Evolutionary conservation across 2,113 vertebrate genomes (phyloP).

Genomic region (Plecotus auritus): DNA sequence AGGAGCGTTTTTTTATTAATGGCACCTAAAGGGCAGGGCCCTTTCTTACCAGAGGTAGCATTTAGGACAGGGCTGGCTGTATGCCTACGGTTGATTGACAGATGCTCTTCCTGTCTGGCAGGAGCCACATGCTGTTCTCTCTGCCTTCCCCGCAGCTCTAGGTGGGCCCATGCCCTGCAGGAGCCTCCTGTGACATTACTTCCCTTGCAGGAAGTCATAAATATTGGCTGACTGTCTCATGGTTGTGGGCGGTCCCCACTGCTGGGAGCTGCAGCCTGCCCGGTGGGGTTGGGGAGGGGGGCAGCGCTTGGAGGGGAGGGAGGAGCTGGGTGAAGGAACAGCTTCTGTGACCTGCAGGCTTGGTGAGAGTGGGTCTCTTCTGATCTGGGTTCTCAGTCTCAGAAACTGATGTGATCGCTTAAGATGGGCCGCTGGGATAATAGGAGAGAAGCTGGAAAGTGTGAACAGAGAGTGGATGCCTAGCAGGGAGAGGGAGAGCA

Average conservation of each 20-base stretch:
- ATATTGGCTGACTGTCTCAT: neutral
- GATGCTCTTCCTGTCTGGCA: neutral
- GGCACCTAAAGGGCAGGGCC: neutral
- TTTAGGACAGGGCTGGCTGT: neutral
- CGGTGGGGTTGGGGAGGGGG: neutral
- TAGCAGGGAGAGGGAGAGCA: neutral
- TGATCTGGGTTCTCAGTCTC: neutral
- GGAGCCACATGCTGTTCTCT: neutral
- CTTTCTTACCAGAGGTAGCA: neutral
- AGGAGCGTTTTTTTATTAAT: neutral
- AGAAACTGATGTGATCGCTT: neutral
- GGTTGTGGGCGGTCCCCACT: too few relatives aligned
- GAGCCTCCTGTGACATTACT: accelerated
- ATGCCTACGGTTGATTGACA: accelerated
- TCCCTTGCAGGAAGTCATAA: neutral
- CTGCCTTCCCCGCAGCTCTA: neutral
- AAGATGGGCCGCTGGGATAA: too few relatives aligned
- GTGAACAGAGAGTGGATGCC: neutral
- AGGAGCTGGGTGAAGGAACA: neutral
- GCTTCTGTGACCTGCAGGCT: neutral
- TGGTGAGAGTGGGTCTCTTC: neutral
- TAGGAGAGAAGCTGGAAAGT: neutral
- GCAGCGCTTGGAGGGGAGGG: accelerated
- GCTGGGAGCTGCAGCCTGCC: neutral
- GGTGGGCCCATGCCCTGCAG: accelerated